Evolutionary conservation across 2,113 vertebrate genomes (phyloP).

Genomic region (Bambusicola thoracicus): DNA sequence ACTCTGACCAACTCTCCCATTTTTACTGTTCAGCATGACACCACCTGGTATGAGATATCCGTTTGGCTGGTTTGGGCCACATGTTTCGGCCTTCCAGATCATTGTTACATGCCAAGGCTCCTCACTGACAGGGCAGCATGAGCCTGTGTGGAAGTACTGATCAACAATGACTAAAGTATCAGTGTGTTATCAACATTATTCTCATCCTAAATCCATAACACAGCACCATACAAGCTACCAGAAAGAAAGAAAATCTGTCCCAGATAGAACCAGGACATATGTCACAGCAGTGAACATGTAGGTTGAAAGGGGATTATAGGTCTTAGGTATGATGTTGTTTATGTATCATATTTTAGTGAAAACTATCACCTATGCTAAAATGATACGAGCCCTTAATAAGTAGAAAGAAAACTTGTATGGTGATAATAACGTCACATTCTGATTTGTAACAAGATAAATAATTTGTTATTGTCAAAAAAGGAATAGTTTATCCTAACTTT

Average conservation of each 20-base stretch:
- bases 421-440: neutral
- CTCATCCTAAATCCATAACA: neutral
- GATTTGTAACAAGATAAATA: neutral
- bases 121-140: neutral
- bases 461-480: neutral
- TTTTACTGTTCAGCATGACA: neutral
- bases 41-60: neutral
- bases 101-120: neutral
- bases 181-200: neutral
- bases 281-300: neutral
- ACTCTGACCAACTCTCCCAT: neutral
- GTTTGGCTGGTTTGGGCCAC: neutral
- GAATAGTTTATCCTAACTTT: neutral
- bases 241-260: neutral
- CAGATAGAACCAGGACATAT: neutral
- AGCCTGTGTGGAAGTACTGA: neutral
- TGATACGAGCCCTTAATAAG: neutral
- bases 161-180: neutral
- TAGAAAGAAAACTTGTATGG: neutral
- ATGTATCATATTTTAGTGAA: neutral
- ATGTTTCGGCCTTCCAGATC: neutral
- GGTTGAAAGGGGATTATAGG: neutral
- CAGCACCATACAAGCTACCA: neutral
- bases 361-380: neutral
- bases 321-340: neutral